Base-by-base conservation (phyloP, 1,140 invertebrate species). In the Macrobrachium rosenbergii region DNA sequence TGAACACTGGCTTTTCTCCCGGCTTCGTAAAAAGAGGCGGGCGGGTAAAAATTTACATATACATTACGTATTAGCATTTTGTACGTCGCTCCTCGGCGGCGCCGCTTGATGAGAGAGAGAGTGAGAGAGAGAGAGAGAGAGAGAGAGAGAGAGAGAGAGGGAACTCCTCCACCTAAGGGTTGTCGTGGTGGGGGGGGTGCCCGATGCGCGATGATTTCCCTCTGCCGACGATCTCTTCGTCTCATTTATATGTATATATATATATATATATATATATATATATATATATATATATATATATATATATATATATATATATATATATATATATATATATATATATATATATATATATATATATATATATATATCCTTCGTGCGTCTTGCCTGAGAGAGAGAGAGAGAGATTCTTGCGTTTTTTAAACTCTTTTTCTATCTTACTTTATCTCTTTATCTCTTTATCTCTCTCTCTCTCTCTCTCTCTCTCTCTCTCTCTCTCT, bases 1-100 rank as follows among this genome's bases (percentile, higher is more conserved):
- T 88, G 86, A 88, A 88, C 83, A 76, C 86, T 88, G 86, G 73
- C 86, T 88, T 88, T 88, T 88, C 86, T 88, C 79, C 76, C 77
- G 81, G 80, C 84, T 59, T n/a, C 64, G 76, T 17, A 88, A 76
- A 81, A 87, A 87, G 85, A 82, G 83, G 79, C 73, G 76, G 69
- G 81, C 79, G 75, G 88, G 88, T 69, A 83, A 87, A 82, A 80
- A 89, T 82, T 82, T 83, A 89, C 75, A 83, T 87, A 88, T 88
- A 88, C 81, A 88, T 88, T 88, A 88, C 87, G 76, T 59, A 88
- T 88, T 88, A 88, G 87, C 87, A 88, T 88, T 88, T 88, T 88
- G 87, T 83, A 78, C 75, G 76, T 60, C 83, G 81, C 82, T 67
- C 73, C 28, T 37, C 28, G 28, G 28, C 28, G 28, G 28, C 1